These are phyloP conservation scores for Orientallactaga sibirica DNA, from an alignment of 2,797 vertebrate species.

Conservation along the genomic window DNA sequence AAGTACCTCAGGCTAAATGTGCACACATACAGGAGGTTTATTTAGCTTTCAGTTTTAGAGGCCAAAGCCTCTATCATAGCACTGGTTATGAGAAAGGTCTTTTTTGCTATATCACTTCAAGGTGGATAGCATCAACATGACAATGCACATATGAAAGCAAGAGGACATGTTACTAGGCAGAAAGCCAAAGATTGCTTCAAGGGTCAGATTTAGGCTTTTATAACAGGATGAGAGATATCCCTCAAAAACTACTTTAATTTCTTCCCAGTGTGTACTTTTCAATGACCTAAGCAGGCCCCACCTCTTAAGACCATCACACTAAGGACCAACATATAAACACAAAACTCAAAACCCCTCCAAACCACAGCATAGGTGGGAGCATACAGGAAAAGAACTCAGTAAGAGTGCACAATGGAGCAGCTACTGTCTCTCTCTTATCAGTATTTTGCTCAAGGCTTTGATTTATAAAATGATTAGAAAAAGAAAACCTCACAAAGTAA, in stretches of 20 bases:
- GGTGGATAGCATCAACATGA: background rate
- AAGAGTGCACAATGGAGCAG: background rate
- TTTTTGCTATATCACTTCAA: background rate
- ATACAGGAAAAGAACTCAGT: background rate
- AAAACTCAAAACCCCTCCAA: background rate
- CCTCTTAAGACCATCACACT: background rate
- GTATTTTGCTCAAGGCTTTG: background rate
- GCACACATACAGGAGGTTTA: background rate
- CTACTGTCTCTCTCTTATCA: background rate
- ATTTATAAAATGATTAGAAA: background rate
- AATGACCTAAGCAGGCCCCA: background rate
- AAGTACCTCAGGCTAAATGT: background rate
- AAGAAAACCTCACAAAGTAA: background rate
- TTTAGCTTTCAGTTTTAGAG: background rate
- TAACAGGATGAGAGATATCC: background rate
- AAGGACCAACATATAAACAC: background rate
- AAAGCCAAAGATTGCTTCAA: background rate
- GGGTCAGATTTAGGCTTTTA: background rate
- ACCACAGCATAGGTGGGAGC: background rate
- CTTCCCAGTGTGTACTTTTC: background rate
- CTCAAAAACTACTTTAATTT: background rate
- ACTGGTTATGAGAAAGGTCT: background rate
- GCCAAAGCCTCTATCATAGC: background rate
- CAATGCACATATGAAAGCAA: background rate
- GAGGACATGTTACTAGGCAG: background rate